Percentiles rank a stretch among this genome's conserved stretches.
Evolutionary conservation across 2,888 invertebrate species (phyloP).

Genomic region (Agelastica alni): DNA sequence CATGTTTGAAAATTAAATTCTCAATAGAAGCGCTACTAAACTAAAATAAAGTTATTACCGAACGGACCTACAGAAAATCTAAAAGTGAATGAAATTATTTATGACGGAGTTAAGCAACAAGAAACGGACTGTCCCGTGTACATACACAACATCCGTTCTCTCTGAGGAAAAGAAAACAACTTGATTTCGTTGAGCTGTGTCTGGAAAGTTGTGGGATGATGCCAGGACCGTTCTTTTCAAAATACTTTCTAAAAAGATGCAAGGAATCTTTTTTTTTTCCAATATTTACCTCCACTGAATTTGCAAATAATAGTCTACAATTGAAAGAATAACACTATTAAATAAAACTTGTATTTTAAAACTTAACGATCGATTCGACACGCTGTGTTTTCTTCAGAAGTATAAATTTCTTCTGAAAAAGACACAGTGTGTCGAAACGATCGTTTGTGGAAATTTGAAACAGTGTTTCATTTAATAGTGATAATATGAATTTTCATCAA

Average conservation of each 20-base stretch:
- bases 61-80: constrained; percentile 26
- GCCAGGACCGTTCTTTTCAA: constrained; percentile 18
- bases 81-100: constrained; percentile 36
- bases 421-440: too few relatives aligned
- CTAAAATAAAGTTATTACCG: constrained; percentile 19
- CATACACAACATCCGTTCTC: constrained; percentile 34
- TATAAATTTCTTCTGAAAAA: too few relatives aligned
- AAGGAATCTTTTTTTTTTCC: too few relatives aligned
- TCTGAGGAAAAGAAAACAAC: constrained; percentile 36
- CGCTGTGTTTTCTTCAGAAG: too few relatives aligned
- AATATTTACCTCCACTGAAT: too few relatives aligned
- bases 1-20: constrained; percentile 2
- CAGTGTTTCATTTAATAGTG: too few relatives aligned
- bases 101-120: constrained; percentile 28
- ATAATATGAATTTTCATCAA: too few relatives aligned
- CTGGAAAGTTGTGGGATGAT: constrained; percentile 34
- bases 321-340: too few relatives aligned
- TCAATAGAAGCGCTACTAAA: constrained; percentile 1
- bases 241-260: not conserved
- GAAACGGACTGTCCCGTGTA: constrained; percentile 29
- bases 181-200: constrained; percentile 33
- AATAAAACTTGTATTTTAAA: too few relatives aligned
- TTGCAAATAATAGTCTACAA: too few relatives aligned
- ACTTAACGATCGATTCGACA: too few relatives aligned
- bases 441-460: too few relatives aligned